phyloP scores from a whole-genome alignment of 2,797 vertebrate species.

The Coccyzus lansbergi region DNA sequence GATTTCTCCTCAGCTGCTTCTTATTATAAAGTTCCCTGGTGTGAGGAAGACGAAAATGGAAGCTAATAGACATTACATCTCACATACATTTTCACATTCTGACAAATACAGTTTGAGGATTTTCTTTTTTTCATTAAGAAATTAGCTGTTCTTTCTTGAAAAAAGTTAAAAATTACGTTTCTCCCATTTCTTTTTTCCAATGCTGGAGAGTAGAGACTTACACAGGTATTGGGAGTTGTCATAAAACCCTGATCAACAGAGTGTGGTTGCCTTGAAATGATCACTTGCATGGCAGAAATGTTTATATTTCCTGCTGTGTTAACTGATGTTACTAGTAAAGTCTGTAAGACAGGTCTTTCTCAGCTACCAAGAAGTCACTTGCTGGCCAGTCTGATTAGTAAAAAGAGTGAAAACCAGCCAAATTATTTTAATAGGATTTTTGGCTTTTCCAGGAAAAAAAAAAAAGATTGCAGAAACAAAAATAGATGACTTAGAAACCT shows the following conservation, averaged over 20 bases:
- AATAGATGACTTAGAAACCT: background rate
- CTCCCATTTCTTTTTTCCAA: background rate
- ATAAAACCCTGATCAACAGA: background rate
- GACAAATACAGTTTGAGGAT: slow-evolving; percentile 17
- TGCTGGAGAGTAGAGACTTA: background rate
- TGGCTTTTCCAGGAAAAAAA: background rate
- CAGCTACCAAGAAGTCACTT: background rate
- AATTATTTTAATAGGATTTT: slow-evolving; percentile 19
- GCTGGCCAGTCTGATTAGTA: background rate
- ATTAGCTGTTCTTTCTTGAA: background rate
- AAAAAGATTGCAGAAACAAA: background rate
- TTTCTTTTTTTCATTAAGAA: background rate
- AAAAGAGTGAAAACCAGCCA: background rate
- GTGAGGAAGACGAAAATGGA: slow-evolving; percentile 56
- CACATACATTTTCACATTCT: slow-evolving; percentile 53
- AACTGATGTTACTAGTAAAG: background rate
- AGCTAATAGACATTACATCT: slow-evolving; percentile 57
- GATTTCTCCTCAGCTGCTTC: slow-evolving; percentile 61
- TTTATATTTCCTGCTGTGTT: slow-evolving; percentile 42
- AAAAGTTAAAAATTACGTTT: background rate
- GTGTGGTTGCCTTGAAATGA: background rate
- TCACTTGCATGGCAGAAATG: background rate
- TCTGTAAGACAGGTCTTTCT: slow-evolving; percentile 18
- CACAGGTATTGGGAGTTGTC: background rate
- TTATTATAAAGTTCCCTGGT: slow-evolving; percentile 72